Conservation (phyloP, 2,797 vertebrate genomes). For the Ara ararauna region DNA sequence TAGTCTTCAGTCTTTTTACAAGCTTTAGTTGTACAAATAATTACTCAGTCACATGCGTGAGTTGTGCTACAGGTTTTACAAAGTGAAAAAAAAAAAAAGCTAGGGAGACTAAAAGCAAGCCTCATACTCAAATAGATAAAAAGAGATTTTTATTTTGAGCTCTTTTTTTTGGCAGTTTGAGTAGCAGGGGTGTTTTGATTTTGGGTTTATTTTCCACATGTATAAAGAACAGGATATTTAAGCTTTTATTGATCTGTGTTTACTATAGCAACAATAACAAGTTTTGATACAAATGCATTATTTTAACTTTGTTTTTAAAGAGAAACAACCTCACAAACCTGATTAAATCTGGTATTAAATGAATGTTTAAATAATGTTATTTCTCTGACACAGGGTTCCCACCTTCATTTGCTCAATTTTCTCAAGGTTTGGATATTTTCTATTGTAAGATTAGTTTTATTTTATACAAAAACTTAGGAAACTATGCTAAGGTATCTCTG, state of each 20-base stretch:
- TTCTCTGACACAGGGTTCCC: background rate
- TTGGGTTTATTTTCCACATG: background rate
- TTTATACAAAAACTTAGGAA: background rate
- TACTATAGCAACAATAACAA: background rate
- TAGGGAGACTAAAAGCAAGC: background rate
- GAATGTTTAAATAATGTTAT: background rate
- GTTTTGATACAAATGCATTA: background rate
- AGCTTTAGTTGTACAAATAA: background rate
- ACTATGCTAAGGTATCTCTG: background rate
- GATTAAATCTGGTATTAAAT: background rate
- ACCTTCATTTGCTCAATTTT: background rate
- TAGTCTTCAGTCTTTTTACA: background rate
- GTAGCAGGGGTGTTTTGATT: background rate
- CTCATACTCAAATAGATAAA: background rate
- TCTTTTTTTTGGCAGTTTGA: background rate
- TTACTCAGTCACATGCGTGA: background rate
- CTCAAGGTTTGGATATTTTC: background rate
- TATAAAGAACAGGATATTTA: background rate
- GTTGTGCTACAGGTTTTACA: background rate
- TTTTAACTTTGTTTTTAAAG: background rate
- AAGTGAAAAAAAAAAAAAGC: background rate
- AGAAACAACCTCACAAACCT: background rate
- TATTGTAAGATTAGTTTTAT: background rate
- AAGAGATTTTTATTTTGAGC: background rate
- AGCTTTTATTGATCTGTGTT: background rate